Percentiles rank a stretch among this genome's conserved stretches.
These are phyloP conservation scores for Oscheius sp. DNA, from an alignment of 2,888 invertebrate species.

Conservation along the genomic window DNA sequence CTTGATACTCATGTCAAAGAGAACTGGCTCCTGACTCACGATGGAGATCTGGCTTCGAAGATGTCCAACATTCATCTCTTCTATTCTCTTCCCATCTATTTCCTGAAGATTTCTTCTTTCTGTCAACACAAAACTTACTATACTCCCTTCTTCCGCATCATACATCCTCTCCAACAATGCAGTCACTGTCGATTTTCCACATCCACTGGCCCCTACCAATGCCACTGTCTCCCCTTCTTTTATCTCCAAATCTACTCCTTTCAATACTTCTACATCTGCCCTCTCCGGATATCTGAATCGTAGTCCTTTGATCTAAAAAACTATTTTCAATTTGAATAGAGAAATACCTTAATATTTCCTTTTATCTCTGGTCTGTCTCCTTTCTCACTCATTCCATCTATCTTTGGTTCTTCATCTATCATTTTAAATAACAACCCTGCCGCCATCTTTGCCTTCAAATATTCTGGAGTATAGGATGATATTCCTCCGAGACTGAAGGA, in stretches of 20 bases:
- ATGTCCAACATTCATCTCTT: constrained; percentile 58
- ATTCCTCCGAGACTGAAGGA: constrained; percentile 73
- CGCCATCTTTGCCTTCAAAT: constrained; percentile 69
- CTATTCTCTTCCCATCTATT: constrained; percentile 70
- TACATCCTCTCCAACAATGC: constrained; percentile 81
- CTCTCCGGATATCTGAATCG: constrained; percentile 71
- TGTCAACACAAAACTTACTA: too few relatives aligned
- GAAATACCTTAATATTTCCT: constrained; percentile 8
- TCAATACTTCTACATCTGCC: constrained; percentile 55
- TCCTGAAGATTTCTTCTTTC: too few relatives aligned
- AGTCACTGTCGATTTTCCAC: constrained; percentile 72
- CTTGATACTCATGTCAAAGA: constrained; percentile 71
- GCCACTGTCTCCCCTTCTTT: constrained; percentile 63
- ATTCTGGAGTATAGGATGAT: constrained; percentile 72
- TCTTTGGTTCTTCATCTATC: constrained; percentile 54
- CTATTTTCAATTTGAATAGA: too few relatives aligned
- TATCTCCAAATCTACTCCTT: constrained; percentile 33
- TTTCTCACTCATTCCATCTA: constrained; percentile 22
- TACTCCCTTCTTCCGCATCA: constrained; percentile 78
- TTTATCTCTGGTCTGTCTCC: constrained; percentile 6
- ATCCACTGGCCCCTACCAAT: constrained; percentile 72
- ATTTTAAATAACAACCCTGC: constrained; percentile 72
- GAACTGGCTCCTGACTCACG: constrained; percentile 72
- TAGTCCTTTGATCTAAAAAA: constrained; percentile 56
- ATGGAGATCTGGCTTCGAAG: constrained; percentile 71